A percentile compares a stretch with the other conserved stretches of the same genome.
These are phyloP conservation scores for Glyptemys insculpta DNA, from an alignment of 2,797 vertebrate genomes.

Conservation along the genomic window DNA sequence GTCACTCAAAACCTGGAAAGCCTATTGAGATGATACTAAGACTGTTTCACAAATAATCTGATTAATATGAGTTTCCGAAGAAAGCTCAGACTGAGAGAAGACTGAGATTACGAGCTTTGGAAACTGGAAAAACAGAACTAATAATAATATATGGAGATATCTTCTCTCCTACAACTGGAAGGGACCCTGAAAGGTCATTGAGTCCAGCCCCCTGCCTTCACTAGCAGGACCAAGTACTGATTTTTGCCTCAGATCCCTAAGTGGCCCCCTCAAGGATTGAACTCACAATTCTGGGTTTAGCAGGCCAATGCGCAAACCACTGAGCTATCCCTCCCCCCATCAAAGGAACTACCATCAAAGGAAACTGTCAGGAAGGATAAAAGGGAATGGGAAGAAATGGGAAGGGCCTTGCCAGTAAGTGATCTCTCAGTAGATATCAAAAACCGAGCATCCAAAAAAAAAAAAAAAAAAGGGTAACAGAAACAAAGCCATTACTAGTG, in stretches of 20 bases:
- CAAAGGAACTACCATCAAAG: conserved; percentile 61
- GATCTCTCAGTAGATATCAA: conserved; percentile 20
- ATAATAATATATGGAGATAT: too few species aligned
- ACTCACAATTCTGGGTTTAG: too few species aligned
- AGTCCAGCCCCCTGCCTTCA: too few species aligned
- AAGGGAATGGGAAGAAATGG: conserved; percentile 40
- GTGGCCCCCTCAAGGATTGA: too few species aligned
- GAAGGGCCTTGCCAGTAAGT: conserved; percentile 51
- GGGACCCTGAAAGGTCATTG: too few species aligned
- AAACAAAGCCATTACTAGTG: conserved; percentile 3
- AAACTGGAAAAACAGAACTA: conserved; percentile 71
- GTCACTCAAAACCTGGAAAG: conserved; percentile 44
- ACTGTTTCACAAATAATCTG: conserved; percentile 69
- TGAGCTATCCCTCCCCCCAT: too few species aligned
- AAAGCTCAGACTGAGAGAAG: conserved; percentile 55
- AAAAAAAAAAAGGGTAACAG: background rate
- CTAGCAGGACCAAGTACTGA: too few species aligned
- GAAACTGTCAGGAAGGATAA: conserved; percentile 72
- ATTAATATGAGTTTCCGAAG: conserved; percentile 58
- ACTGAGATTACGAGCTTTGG: conserved; percentile 64
- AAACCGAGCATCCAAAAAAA: conserved; percentile 19
- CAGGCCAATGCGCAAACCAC: too few species aligned
- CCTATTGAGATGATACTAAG: conserved; percentile 48
- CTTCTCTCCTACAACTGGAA: too few species aligned
- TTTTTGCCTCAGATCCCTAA: too few species aligned